Base-by-base conservation (phyloP, 1,140 invertebrate species). In the Triops cancriformis region DNA sequence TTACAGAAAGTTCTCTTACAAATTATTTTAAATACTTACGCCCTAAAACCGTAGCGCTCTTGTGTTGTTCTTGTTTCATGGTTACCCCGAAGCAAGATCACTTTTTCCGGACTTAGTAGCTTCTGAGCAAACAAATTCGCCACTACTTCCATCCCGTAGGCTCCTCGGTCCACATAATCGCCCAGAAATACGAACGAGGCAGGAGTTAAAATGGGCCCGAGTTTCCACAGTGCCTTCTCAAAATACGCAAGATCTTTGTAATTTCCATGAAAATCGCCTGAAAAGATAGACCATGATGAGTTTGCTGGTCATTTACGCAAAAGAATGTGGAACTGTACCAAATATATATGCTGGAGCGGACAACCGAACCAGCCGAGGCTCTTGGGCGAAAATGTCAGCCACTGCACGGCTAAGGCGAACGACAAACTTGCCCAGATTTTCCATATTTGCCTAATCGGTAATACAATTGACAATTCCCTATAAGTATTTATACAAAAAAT, bases 11-110 rank as follows among this genome's bases (percentile, higher is more conserved):
- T 23, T 10, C 23, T 26, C 41, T 76, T 42, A 26, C 2, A 37
- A 26, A 41, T 45, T 51, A 7, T n/a, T n/a, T n/a, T 23, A 26
- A 76, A 31, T 10, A 76, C 82, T 84, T 84, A 91, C 90, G 84
- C 86, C 80, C 88, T 86, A 83, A 92, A 93, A 5, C 89, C 89
- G 82, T 91, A 92, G 86, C 89, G 89, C 82, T 89, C 87, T 84
- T 93, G 91, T 9, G 91, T 86, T 80, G 85, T 84, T 64, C 89
- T 81, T 10, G 90, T 85, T 83, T 91, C 90, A 83, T 91, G 90
- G 81, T 90, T 91, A 7, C 90, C 90, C 79, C 90, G 82, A 14
- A 91, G 79, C 11, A 91, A 81, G 80, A 83, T 86, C 75, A 91
- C 86, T 82, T 90, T 90, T 11, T 83, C 80, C n/a, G 90, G 89